Base-by-base conservation (phyloP, 2,888 invertebrate genomes). In the Hololepta plana region DNA sequence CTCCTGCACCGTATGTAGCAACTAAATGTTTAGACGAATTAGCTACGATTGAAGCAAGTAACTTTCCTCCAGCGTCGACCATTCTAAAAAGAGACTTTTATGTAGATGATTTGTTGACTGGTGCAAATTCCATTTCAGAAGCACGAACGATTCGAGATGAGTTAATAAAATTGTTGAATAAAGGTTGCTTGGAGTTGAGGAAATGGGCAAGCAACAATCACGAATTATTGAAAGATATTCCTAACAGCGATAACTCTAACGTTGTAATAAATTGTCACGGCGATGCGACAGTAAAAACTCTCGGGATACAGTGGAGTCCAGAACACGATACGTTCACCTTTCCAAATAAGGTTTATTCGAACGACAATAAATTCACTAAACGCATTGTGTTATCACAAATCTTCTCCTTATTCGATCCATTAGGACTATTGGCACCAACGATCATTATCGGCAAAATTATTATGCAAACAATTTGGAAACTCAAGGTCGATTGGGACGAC, bases 1-100 rank as follows among this genome's bases (percentile, higher is more conserved):
- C 35, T 1, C 20, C 33, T 4, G 38, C 38, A 3, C 35, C 37
- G 10, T 39, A 27, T 30, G 20, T 40, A 4, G 38, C 38, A 2
- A 33, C 32, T 6, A 30, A 35, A 2, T 26, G 34, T 4, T 8
- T 42, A 4, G 12, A 28, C n/a, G 33, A 37, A 22, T 21, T 40
- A 1, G 34, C 28, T 2, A 9, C 14, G 9, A 19, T 5, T 12
- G 23, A 23, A 12, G 12, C 3, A 22, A 19, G 14, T 15, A 3
- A 22, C 12, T 12, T 14, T 17, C 8, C 12, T 7, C n/a, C 20
- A n/a, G 8, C 11, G 5, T n/a, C n/a, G n/a, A n/a, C n/a, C n/a
- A n/a, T n/a, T n/a, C n/a, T n/a, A n/a, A n/a, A n/a, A n/a, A n/a
- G n/a, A 5, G 11, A 11, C 3, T 3, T 27, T 7, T 27, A 27